A percentile compares a stretch with the other conserved stretches of the same genome.
These are phyloP conservation scores for Pelusios castaneus DNA, from an alignment of 2,113 vertebrate genomes.

Conservation along the genomic window DNA sequence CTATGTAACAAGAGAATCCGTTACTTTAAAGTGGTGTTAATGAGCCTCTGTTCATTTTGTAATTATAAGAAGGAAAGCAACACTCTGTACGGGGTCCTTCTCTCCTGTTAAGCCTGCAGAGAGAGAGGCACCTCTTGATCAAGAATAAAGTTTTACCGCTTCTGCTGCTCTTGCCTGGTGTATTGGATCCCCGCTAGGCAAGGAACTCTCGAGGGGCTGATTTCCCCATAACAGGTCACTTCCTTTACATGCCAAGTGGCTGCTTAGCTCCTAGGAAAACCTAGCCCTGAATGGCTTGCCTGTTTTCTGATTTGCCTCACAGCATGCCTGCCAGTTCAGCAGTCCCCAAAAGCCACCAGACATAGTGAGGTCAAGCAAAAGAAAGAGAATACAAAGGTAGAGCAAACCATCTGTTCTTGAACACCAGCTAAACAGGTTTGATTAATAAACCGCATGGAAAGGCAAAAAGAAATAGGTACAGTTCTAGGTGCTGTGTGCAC, in stretches of 20 bases:
- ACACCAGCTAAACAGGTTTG: not conserved
- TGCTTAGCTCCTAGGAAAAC: not conserved
- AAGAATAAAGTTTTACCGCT: too few species aligned
- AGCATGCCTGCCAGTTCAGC: not conserved
- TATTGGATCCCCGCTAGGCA: too few species aligned
- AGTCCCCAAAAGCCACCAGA: not conserved
- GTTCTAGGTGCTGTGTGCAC: not conserved
- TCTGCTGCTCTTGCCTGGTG: too few species aligned
- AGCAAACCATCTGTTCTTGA: not conserved
- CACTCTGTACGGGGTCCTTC: too few species aligned
- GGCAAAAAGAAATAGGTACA: not conserved
- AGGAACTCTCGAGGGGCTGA: too few species aligned
- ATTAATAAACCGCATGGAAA: not conserved
- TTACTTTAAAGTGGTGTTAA: too few species aligned
- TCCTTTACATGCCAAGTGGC: not conserved
- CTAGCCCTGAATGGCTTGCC: not conserved
- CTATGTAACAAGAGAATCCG: too few species aligned
- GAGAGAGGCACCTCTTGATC: too few species aligned
- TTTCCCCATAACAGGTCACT: too few species aligned
- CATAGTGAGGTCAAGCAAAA: not conserved
- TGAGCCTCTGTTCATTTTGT: too few species aligned
- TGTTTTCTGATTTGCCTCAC: not conserved
- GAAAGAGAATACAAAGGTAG: not conserved
- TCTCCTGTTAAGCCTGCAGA: too few species aligned
- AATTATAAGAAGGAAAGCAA: too few species aligned